phyloP scores from a whole-genome alignment of 2,797 vertebrate genomes.

The Coregonus suidteri region DNA sequence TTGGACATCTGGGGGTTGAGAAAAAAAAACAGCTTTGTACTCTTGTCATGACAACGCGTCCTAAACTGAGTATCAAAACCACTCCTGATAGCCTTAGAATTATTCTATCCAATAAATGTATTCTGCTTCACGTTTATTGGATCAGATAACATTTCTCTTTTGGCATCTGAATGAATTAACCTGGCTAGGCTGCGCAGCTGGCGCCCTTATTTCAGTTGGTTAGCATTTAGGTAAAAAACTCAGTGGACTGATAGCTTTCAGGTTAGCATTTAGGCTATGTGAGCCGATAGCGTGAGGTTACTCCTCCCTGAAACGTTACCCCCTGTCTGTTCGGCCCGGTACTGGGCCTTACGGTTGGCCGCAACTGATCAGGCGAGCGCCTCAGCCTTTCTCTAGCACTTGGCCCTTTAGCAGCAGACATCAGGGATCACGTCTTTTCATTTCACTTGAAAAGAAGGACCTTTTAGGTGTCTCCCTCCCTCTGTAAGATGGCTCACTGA shows the following conservation, averaged over 20 bases:
- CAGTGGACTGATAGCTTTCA: background rate
- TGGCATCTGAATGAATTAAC: conserved; percentile 38
- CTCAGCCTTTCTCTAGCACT: conserved; percentile 44
- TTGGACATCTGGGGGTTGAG: conserved; percentile 72
- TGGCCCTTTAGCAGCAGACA: conserved; percentile 38
- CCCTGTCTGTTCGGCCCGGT: conserved; percentile 12
- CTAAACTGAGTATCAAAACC: conserved; percentile 44
- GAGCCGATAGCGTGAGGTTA: background rate
- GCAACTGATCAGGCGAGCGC: conserved; percentile 14
- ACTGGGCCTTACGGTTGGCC: conserved; percentile 5
- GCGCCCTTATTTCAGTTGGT: conserved; percentile 9
- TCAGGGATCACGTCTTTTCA: conserved; percentile 29
- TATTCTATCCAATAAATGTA: conserved; percentile 48
- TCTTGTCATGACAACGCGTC: conserved; percentile 78
- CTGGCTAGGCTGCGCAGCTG: conserved; percentile 30
- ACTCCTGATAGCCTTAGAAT: conserved; percentile 27
- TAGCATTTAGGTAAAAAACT: conserved; percentile 23
- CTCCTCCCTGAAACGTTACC: conserved; percentile 8
- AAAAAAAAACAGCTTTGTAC: conserved; percentile 73
- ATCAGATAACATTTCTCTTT: conserved; percentile 26
- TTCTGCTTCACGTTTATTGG: conserved; percentile 21
- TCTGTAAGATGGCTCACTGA: conserved; percentile 36
- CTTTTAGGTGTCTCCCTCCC: conserved; percentile 27
- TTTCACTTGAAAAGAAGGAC: conserved; percentile 46
- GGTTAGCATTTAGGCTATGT: background rate